Percentiles rank a stretch among this genome's conserved stretches.
Evolutionary conservation across 2,797 vertebrate species (phyloP).

Genomic region (Macropodus opercularis): DNA sequence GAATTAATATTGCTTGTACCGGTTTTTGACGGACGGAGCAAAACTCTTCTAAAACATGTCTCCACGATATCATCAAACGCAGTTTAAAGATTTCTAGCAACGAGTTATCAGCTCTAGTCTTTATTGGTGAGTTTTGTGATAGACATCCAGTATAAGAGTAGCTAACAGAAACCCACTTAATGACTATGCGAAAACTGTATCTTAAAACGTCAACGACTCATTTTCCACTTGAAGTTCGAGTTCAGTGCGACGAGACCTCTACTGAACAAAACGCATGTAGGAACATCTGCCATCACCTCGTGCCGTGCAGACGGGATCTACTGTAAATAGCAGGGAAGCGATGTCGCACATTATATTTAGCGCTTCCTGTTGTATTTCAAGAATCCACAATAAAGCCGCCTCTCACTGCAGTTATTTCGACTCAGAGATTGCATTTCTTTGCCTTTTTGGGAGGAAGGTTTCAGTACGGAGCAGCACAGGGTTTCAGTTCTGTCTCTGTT

Average conservation of each 20-base stretch:
- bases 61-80: too few species aligned
- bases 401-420: not conserved
- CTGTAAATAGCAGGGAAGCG: constrained; percentile 23
- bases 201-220: too few species aligned
- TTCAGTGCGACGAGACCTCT: constrained; percentile 24
- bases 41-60: too few species aligned
- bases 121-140: too few species aligned
- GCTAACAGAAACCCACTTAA: too few species aligned
- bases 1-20: too few species aligned
- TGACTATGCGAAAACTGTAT: too few species aligned
- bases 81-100: too few species aligned
- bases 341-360: constrained; percentile 38
- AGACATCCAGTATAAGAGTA: too few species aligned
- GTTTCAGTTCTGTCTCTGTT: constrained; percentile 3
- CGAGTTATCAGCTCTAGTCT: too few species aligned
- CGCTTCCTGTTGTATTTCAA: constrained; percentile 9
- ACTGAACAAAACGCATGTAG: constrained; percentile 21
- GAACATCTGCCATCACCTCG: constrained; percentile 43
- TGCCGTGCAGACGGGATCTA: constrained; percentile 46
- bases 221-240: too few species aligned
- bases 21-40: too few species aligned
- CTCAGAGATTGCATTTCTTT: not conserved
- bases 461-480: not conserved
- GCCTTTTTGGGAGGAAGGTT: not conserved
- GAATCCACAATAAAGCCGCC: constrained; percentile 7